Percentiles rank a stretch among this genome's conserved stretches.
phyloP scores from a whole-genome alignment of 2,888 invertebrate genomes.

The Itoplectis maculator region DNA sequence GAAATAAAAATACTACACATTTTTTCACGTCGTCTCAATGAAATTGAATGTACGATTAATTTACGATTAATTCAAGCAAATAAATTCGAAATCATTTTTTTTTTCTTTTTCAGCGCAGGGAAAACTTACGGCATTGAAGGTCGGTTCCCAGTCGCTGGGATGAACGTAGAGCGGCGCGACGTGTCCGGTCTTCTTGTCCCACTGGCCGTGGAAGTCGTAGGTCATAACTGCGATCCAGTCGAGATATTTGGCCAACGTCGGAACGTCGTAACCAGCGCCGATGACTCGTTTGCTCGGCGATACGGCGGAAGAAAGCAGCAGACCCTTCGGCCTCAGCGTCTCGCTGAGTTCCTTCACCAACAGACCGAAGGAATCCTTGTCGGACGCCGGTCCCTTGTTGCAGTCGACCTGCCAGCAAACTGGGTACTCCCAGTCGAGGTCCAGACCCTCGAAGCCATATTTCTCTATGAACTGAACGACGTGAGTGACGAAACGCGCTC shows the following conservation, averaged over 20 bases:
- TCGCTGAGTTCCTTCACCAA: slow-evolving; percentile 91
- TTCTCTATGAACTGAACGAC: slow-evolving; percentile 92
- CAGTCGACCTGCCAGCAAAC: slow-evolving; percentile 95
- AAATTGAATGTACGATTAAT: no score
- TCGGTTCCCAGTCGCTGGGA: slow-evolving; percentile 90
- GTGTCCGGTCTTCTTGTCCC: slow-evolving; percentile 96
- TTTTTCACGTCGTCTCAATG: not conserved
- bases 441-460: slow-evolving; percentile 95
- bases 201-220: slow-evolving; percentile 96
- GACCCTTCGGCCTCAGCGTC: slow-evolving; percentile 90
- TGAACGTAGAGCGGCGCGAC: slow-evolving; percentile 94
- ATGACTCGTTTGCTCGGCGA: slow-evolving; percentile 94
- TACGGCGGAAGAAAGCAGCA: slow-evolving; percentile 93
- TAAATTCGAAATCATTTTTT: no score
- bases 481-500: slow-evolving; percentile 91
- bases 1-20: not conserved
- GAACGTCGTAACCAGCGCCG: slow-evolving; percentile 94
- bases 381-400: slow-evolving; percentile 92
- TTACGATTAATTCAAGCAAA: no score
- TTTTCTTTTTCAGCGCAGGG: no score
- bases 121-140: slow-evolving; percentile 90
- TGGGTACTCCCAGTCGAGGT: slow-evolving; percentile 98
- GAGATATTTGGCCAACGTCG: slow-evolving; percentile 90
- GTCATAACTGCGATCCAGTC: slow-evolving; percentile 97
- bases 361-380: slow-evolving; percentile 91